Evolutionary conservation across 2,797 vertebrate genomes (phyloP), one percentile per base, ranked within the genome.

Genomic region (Emydoidea blandingii): DNA sequence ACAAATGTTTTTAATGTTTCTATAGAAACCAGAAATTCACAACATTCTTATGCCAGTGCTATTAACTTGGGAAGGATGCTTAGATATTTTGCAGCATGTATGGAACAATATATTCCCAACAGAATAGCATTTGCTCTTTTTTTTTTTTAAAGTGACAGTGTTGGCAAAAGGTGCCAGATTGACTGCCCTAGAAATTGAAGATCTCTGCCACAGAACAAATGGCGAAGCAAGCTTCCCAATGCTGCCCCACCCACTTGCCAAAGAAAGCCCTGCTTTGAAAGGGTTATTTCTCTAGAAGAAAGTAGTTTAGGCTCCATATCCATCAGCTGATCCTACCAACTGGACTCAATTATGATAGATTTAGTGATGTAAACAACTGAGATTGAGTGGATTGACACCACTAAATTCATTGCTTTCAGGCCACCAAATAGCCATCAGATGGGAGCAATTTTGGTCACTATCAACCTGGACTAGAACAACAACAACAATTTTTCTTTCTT

Each of bases 1-100:
- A 92, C 54, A 90, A 97, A 87, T n/a, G 37, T 84, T 93, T 92
- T 93, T 68, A 87, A 88, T 85, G 81, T 97, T 95, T 91, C 94
- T 89, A 49, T 92, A 92, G 95, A 89, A 96, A 97, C 90, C 27
- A 91, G 56, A 92, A 94, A 92, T 94, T 85, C 89, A 88, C 41
- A 93, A 87, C 65, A 21, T 54, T 72, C 29, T 94, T 85, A 18
- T 92, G 52, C 87, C 81, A 91, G 84, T 94, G 34, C 23, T 92
- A 74, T 89, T 91, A 91, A 89, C 62, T 74, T 37, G 89, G 16
- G 12, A 96, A 87, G 80, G 83, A 86, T 18, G 85, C 9, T 47
- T 81, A 34, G 93, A 88, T 23, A 52, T 84, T 96, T 93, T 78
- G 86, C 44, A 31, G 37, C 41, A 74, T 82, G 50, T 81, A 87